Evolutionary conservation across 2,888 invertebrate genomes (phyloP).

Genomic region (Myopa tessellatipennis): DNA sequence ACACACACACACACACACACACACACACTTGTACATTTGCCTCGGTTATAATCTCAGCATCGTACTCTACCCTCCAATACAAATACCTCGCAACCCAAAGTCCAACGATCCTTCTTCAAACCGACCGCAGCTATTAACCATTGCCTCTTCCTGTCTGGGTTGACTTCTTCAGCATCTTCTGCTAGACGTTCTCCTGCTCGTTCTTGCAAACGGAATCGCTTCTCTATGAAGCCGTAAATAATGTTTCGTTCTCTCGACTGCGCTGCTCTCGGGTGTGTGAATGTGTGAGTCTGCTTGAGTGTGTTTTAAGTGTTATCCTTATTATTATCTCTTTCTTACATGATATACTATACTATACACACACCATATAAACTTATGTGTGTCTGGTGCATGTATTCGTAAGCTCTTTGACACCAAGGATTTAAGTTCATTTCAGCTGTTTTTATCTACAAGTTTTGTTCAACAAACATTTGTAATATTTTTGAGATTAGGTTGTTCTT

Average conservation of each 20-base stretch:
- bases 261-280: neutral
- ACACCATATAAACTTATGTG: neutral
- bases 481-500: neutral
- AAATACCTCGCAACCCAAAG: no score
- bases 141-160: neutral
- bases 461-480: slow-evolving; percentile 15
- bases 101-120: slow-evolving; percentile 39
- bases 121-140: slow-evolving; percentile 41
- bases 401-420: slow-evolving; percentile 41
- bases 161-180: slow-evolving; percentile 1
- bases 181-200: neutral
- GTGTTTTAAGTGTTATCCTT: slow-evolving; percentile 38
- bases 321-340: slow-evolving; percentile 29
- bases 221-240: slow-evolving; percentile 50
- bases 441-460: slow-evolving; percentile 33
- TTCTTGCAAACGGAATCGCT: slow-evolving; percentile 41
- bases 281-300: neutral
- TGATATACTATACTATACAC: slow-evolving; percentile 3
- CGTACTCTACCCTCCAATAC: neutral
- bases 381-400: neutral
- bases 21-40: neutral
- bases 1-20: neutral
- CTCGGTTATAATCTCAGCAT: neutral
- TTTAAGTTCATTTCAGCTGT: slow-evolving; percentile 43
- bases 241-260: slow-evolving; percentile 45